Conservation (phyloP, 2,888 invertebrate genomes). For the Sepioteuthis lessoniana region DNA sequence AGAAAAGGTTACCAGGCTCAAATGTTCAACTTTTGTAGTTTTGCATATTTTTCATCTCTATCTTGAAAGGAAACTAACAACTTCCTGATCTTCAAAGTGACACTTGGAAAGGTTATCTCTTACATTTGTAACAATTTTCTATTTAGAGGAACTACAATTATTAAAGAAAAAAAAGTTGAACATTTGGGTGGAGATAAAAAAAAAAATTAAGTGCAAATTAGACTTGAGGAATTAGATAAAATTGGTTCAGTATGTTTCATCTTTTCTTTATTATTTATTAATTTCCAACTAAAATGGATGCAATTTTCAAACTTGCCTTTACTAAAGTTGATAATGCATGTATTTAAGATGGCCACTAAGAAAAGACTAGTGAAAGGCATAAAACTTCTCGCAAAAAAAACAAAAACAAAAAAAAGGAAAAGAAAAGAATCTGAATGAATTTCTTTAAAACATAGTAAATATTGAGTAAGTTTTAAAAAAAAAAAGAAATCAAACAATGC, state of each 20-base stretch:
- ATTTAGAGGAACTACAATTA: background rate
- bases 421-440: background rate
- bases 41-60: background rate
- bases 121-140: slow-evolving; percentile 4
- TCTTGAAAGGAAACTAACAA: background rate
- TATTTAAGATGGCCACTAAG: background rate
- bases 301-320: background rate
- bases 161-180: background rate
- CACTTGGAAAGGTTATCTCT: background rate
- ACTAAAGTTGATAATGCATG: background rate
- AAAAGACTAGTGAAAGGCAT: background rate
- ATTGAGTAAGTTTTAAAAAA: background rate
- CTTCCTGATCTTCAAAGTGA: background rate
- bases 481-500: too few relatives aligned
- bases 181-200: background rate
- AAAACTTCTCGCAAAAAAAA: background rate
- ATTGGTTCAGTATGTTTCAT: background rate
- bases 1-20: slow-evolving; percentile 33
- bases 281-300: background rate
- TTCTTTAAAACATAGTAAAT: background rate
- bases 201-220: background rate
- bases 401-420: too few relatives aligned
- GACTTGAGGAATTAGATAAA: background rate
- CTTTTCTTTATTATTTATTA: background rate
- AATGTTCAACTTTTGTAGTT: background rate